Evolutionary conservation across 2,888 invertebrate species (phyloP), one percentile per base, ranked within the genome.

Genomic region (Hirtodrosophila duncani): DNA sequence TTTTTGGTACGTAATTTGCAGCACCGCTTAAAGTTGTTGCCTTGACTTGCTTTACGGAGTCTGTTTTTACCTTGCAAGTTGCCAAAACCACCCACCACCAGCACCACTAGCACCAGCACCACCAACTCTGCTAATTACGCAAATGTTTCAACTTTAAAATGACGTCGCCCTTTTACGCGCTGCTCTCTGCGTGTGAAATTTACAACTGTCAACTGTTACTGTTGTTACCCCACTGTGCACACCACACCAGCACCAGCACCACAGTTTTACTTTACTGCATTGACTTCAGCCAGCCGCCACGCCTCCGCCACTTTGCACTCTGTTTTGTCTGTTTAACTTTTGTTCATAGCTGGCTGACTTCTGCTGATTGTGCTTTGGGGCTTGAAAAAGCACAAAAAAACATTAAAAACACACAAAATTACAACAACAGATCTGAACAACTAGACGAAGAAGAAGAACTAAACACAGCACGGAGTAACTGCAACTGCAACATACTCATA

Each of bases 321-420:
- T 62, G 66, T 66, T 69, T 74, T 81, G 67, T 79, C 77, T 81
- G 77, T 60, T 81, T 67, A 71, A 71, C 75, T 67, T 67, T 79
- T 62, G 53, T 67, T 79, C 68, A 71, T 79, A 74, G 77, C 80
- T 79, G 36, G 77, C 65, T 75, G 67, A 63, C 48, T 81, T 62
- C 44, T 59, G 64, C 64, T 75, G 82, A 79, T 75, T 81, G 79
- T 74, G 67, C 71, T n/a, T n/a, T n/a, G 46, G 46, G 29, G 46
- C 43, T 49, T 49, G 67, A 27, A 51, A 56, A 50, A 33, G 41
- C 26, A 20, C 31, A 7, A 13, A 23, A 11, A 13, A 20, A 31
- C n/a, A 23, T 14, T 23, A 36, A 10, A n/a, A 31, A 10, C 4
- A 17, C n/a, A n/a, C n/a, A n/a, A n/a, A n/a, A n/a, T n/a, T n/a